Evolutionary conservation across 2,797 vertebrate genomes (phyloP), one percentile per base, ranked within the genome.

Genomic region (Oryzias dopingdopingensis): DNA sequence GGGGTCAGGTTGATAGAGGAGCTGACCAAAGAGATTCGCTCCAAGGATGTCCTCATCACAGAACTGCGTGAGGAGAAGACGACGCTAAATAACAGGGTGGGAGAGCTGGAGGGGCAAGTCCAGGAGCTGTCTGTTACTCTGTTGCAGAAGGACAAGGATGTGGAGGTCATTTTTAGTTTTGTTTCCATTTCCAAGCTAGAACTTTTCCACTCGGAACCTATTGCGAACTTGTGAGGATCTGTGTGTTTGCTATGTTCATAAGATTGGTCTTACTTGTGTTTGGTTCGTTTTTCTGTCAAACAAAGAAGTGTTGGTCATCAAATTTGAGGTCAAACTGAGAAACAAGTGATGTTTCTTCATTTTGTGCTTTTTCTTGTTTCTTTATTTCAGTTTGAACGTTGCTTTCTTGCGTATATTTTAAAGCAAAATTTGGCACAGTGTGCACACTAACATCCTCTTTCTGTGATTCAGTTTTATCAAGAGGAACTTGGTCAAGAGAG

Each of bases 1-100:
- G 3, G 49, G 13, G 67, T 65, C 76, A 97, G 95, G 81, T 88
- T 89, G 59, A 94, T 96, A 0, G 83, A 94, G 68, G 93, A 95
- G 73, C 86, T 96, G 85, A 91, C 78, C 14, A 88, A 71, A 64
- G 92, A 92, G 8, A 91, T 96, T 57, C 67, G 56, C 24, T 72
- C 87, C 76, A 95, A 94, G 72, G 93, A 95, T 58, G 84, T 54
- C 18, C 46, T 89, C 0, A 89, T 95, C 61, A 83, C 81, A 4
- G 89, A 90, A 52, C 88, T 96, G 52, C 91, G 86, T 0, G 89
- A 80, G 4, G 93, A 96, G 80, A 95, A 93, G 64, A 72, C 18
- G 0, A 63, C 70, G 1, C 81, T 89, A 53, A 87, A 81, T 3
- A 50, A 76, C 37, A 79, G 86, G 48, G 87, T 92, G 66, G 88